These are phyloP conservation scores for Hydrotaea diabolus DNA, from an alignment of 2,888 invertebrate genomes.

Conservation along the genomic window DNA sequence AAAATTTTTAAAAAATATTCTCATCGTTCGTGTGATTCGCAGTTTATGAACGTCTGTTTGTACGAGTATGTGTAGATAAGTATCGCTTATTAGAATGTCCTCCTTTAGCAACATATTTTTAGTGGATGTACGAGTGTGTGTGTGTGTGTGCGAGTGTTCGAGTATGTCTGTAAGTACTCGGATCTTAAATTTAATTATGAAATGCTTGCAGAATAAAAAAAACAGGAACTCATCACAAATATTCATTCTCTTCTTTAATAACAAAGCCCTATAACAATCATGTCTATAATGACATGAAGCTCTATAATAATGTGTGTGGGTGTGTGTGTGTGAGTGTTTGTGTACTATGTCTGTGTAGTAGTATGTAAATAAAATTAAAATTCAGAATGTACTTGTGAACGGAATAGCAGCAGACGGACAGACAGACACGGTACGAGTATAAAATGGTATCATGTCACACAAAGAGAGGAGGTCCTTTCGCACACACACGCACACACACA, in stretches of 20 bases:
- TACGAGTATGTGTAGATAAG: no score
- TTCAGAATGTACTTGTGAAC: constrained; percentile 56
- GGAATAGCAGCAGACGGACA: no score
- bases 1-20: no score
- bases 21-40: no score
- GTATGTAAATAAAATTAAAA: constrained; percentile 63
- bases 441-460: constrained; percentile 50
- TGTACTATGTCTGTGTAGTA: not conserved
- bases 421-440: constrained; percentile 35
- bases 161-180: no score
- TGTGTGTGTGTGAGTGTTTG: not conserved
- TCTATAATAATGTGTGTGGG: constrained; percentile 22
- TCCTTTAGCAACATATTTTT: not conserved
- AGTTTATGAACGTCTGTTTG: no score
- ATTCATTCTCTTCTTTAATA: constrained; percentile 41
- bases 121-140: not conserved
- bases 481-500: constrained; percentile 45
- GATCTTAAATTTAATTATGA: constrained; percentile 17
- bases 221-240: constrained; percentile 8
- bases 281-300: constrained; percentile 58
- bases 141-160: no score
- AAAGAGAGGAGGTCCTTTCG: constrained; percentile 33
- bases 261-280: constrained; percentile 63
- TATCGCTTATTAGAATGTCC: not conserved
- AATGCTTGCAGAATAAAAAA: not conserved